These are phyloP conservation scores for Pangasius djambal DNA, from an alignment of 2,797 vertebrate genomes.

Conservation along the genomic window DNA sequence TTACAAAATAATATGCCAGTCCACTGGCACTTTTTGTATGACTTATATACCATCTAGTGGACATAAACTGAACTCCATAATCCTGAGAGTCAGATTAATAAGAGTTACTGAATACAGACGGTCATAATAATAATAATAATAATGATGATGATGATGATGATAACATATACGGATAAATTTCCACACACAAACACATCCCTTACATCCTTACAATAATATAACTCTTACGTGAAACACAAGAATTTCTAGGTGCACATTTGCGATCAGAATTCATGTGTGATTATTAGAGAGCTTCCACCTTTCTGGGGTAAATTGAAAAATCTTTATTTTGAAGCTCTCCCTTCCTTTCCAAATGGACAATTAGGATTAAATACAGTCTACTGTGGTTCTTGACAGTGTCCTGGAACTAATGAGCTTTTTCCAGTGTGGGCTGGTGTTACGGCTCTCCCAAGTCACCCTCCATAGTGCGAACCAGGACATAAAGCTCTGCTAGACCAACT, in stretches of 20 bases:
- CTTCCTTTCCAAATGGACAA: not conserved
- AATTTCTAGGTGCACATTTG: not conserved
- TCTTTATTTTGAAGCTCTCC: not conserved
- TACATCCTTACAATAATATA: not conserved
- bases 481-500: constrained; percentile 94
- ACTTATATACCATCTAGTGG: not conserved
- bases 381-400: not conserved
- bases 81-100: not conserved
- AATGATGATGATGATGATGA: not conserved
- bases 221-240: not conserved
- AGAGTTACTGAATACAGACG: not conserved
- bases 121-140: not conserved
- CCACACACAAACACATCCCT: not conserved
- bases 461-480: constrained; percentile 90
- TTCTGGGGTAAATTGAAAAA: not conserved
- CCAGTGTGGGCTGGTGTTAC: constrained; percentile 58
- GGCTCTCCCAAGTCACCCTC: constrained; percentile 92
- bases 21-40: not conserved
- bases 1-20: not conserved
- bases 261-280: not conserved
- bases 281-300: not conserved
- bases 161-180: not conserved
- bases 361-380: not conserved
- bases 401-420: not conserved
- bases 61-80: too few species aligned